Conservation (phyloP, 1,140 invertebrate genomes). For the Brachionus manjavacas region DNA sequence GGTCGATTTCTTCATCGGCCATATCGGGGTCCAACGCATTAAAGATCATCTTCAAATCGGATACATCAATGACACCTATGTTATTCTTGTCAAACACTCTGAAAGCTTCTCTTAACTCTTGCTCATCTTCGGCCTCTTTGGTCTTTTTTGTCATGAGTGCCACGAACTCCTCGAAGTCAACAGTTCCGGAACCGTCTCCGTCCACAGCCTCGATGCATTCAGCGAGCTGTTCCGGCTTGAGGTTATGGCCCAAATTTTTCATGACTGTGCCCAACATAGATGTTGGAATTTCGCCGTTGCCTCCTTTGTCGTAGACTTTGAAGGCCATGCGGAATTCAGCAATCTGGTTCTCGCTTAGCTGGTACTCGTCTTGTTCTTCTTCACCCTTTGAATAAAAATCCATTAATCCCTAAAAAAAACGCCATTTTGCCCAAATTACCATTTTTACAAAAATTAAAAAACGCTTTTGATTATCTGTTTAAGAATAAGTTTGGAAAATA, state of each 20-base stretch:
- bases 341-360: slow-evolving; percentile 8
- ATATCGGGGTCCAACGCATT: slow-evolving; percentile 55
- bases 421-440: neutral
- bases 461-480: slow-evolving; percentile 28
- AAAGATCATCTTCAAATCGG: slow-evolving; percentile 51
- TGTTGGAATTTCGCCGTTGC: slow-evolving; percentile 26
- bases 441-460: slow-evolving; percentile 30
- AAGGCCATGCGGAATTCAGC: slow-evolving; percentile 28
- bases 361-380: slow-evolving; percentile 40
- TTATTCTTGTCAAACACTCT: slow-evolving; percentile 57
- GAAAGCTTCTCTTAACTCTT: slow-evolving; percentile 57
- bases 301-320: slow-evolving; percentile 24
- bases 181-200: slow-evolving; percentile 50
- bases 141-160: slow-evolving; percentile 52
- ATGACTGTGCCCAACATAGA: slow-evolving; percentile 45
- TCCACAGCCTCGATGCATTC: slow-evolving; percentile 55
- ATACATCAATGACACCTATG: slow-evolving; percentile 54
- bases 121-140: slow-evolving; percentile 56
- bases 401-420: neutral
- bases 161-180: slow-evolving; percentile 50
- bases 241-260: slow-evolving; percentile 53
- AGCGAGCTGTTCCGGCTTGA: slow-evolving; percentile 53
- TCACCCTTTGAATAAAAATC: neutral
- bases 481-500: slow-evolving; percentile 26
- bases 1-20: slow-evolving; percentile 58